A percentile compares a stretch with the other conserved stretches of the same genome.
Conservation (phyloP, 1,140 invertebrate species). For the Bombus sibiricus region DNA sequence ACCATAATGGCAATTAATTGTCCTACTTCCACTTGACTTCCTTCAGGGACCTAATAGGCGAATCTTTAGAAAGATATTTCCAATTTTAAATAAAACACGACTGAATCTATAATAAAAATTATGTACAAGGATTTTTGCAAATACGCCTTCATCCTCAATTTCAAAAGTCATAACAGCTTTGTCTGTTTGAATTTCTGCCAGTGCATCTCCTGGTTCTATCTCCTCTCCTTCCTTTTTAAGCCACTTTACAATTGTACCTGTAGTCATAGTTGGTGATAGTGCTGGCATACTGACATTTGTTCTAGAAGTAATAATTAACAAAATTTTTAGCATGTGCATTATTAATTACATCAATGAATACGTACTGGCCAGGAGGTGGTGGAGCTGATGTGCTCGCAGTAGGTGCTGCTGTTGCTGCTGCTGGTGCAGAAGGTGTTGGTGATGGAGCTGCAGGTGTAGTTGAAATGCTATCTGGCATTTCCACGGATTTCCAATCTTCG, state of each 20-base stretch:
- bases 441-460: slow-evolving; percentile 30
- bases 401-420: neutral
- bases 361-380: slow-evolving; percentile 76
- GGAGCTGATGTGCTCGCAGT: slow-evolving; percentile 21
- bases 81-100: neutral
- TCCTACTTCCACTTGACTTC: slow-evolving; percentile 92
- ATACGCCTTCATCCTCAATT: slow-evolving; percentile 97
- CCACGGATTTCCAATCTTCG: slow-evolving; percentile 85
- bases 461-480: slow-evolving; percentile 74
- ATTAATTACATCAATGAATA: neutral
- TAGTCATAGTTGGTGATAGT: slow-evolving; percentile 99
- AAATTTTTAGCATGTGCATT: neutral
- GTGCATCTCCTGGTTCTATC: slow-evolving; percentile 90
- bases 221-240: slow-evolving; percentile 97
- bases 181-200: slow-evolving; percentile 99
- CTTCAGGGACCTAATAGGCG: slow-evolving; percentile 86
- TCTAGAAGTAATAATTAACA: slow-evolving; percentile 57
- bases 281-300: slow-evolving; percentile 89
- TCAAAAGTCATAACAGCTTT: slow-evolving; percentile 99
- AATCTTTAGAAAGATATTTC: slow-evolving; percentile 5
- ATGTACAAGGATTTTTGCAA: slow-evolving; percentile 93
- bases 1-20: slow-evolving; percentile 94
- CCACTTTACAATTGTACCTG: slow-evolving; percentile 98
- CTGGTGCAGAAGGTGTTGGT: neutral
- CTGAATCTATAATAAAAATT: slow-evolving; percentile 20